Evolutionary conservation across 2,113 vertebrate genomes (phyloP).

Genomic region (Arenaria interpres): DNA sequence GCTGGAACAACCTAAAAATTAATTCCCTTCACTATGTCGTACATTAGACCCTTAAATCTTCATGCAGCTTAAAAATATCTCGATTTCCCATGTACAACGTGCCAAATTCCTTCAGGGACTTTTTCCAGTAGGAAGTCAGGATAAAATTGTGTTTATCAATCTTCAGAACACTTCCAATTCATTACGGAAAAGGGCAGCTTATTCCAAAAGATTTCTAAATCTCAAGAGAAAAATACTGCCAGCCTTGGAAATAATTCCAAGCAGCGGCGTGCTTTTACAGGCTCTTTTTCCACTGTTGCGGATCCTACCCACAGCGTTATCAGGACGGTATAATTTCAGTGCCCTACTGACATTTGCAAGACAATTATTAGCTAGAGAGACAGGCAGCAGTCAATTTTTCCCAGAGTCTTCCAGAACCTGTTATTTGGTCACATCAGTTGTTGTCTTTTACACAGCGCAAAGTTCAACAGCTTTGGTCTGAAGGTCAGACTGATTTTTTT

Average conservation of each 20-base stretch:
- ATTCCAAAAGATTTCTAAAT: background rate
- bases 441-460: background rate
- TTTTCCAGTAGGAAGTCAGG: background rate
- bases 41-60: background rate
- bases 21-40: background rate
- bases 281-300: background rate
- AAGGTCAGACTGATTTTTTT: background rate
- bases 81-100: background rate
- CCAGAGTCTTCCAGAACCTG: background rate
- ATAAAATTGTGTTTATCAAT: conserved; percentile 24
- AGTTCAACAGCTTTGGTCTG: background rate
- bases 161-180: background rate
- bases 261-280: background rate
- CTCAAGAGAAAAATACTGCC: background rate
- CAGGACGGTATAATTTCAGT: background rate
- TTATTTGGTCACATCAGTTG: background rate
- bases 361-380: background rate
- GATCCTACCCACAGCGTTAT: background rate
- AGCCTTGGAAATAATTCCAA: background rate
- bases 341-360: background rate
- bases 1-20: background rate
- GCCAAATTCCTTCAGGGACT: background rate
- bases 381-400: background rate
- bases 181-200: background rate
- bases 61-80: background rate